Percentiles rank a stretch among this genome's conserved stretches.
These are phyloP conservation scores for Bathynomus jamesi DNA, from an alignment of 1,140 invertebrate species.

Conservation along the genomic window DNA sequence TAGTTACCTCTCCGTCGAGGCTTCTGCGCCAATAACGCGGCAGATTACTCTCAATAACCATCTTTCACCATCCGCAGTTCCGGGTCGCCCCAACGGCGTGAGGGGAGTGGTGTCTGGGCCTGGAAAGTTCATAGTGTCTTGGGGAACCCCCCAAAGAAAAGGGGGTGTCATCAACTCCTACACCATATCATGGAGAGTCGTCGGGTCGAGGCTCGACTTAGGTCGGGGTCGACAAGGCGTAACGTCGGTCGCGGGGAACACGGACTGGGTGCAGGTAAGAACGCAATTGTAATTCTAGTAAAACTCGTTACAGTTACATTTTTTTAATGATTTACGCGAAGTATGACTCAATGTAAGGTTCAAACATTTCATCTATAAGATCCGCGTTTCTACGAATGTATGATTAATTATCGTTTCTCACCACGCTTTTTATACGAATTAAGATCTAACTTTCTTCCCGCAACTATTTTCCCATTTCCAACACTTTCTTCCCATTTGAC, in stretches of 20 bases:
- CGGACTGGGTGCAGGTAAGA: conserved; percentile 31
- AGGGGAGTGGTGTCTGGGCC: conserved; percentile 44
- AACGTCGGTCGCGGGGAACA: conserved; percentile 24
- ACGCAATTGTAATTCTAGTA: too few species aligned
- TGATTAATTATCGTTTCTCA: too few species aligned
- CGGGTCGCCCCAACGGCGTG: conserved; percentile 45
- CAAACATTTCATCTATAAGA: too few species aligned
- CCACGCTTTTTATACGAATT: too few species aligned
- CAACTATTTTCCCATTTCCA: too few species aligned
- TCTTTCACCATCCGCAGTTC: too few species aligned
- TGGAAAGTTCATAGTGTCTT: conserved; percentile 45
- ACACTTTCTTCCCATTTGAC: too few species aligned
- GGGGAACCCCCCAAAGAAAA: conserved; percentile 45
- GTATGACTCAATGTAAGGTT: too few species aligned
- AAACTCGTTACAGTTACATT: background rate
- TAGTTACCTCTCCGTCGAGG: background rate
- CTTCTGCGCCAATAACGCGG: background rate
- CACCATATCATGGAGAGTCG: conserved; percentile 59
- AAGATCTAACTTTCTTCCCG: too few species aligned
- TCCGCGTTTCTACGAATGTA: too few species aligned
- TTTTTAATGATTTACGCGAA: too few species aligned
- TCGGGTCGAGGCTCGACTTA: conserved; percentile 42
- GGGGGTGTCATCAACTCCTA: conserved; percentile 48
- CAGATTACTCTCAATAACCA: too few species aligned
- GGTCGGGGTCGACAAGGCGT: conserved; percentile 22